Percentiles rank a stretch among this genome's conserved stretches.
phyloP scores from a whole-genome alignment of 2,888 invertebrate species.

The Drosophila pullipes region DNA sequence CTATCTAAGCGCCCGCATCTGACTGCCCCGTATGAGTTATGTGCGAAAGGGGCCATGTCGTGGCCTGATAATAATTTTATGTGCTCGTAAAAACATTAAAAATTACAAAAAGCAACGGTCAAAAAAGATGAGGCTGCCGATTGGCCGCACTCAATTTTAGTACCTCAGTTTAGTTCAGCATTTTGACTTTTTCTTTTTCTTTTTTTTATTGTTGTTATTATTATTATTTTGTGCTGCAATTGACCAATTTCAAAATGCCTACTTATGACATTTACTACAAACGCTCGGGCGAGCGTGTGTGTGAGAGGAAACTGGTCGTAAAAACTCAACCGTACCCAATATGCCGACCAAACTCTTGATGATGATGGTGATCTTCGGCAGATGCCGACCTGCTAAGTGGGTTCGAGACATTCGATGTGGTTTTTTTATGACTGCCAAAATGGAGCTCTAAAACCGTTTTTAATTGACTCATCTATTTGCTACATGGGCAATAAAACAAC shows the following conservation, averaged over 20 bases:
- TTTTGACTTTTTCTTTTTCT: not conserved
- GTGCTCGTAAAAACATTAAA: constrained; percentile 76
- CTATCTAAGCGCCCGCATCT: constrained; percentile 64
- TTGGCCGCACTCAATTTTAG: constrained; percentile 28
- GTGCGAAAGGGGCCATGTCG: constrained; percentile 21
- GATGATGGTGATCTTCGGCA: constrained; percentile 36
- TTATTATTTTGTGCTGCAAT: constrained; percentile 40
- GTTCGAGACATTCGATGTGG: constrained; percentile 19
- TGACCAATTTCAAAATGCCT: constrained; percentile 55
- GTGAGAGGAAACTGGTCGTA: constrained; percentile 28
- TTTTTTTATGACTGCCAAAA: constrained; percentile 39
- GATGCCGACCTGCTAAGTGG: constrained; percentile 17
- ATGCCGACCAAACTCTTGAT: constrained; percentile 11
- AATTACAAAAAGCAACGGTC: constrained; percentile 51
- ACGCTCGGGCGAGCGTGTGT: constrained; percentile 6
- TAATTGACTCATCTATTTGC: constrained; percentile 46
- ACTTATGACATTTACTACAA: constrained; percentile 51
- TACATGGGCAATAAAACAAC: constrained; percentile 30
- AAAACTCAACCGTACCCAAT: constrained; percentile 31
- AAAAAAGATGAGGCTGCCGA: constrained; percentile 26
- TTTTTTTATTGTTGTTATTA: constrained; percentile 22
- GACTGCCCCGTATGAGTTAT: constrained; percentile 67
- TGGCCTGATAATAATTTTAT: constrained; percentile 70
- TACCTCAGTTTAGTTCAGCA: constrained; percentile 9
- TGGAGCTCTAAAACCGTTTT: constrained; percentile 39